phyloP scores from a whole-genome alignment of 2,797 vertebrate genomes.

The Hafferia zeledoni region DNA sequence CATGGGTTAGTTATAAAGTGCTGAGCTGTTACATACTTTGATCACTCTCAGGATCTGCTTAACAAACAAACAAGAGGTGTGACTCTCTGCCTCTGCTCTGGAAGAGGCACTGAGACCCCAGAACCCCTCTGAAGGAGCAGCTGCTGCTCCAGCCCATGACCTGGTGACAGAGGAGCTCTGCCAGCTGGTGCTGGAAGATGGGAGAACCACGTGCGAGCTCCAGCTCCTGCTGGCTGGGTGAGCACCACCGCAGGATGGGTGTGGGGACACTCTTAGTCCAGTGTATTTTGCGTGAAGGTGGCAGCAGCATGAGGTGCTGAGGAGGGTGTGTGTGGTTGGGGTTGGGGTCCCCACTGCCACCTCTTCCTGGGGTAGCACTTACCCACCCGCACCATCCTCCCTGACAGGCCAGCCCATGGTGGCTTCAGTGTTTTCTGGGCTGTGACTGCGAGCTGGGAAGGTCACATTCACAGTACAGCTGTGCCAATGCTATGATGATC shows the following conservation, averaged over 20 bases:
- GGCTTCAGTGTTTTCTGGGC: background rate
- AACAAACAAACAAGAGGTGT: background rate
- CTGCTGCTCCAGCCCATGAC: background rate
- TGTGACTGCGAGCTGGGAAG: background rate
- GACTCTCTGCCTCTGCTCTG: background rate
- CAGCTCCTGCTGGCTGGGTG: background rate
- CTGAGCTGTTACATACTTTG: background rate
- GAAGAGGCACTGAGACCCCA: background rate
- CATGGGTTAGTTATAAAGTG: background rate
- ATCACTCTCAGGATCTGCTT: background rate
- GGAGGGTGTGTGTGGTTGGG: background rate
- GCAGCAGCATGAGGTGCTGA: background rate
- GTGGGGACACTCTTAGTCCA: background rate
- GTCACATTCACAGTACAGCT: background rate
- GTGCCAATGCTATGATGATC: background rate
- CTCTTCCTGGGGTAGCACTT: background rate
- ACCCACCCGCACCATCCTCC: rapidly evolving
- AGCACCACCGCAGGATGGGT: background rate
- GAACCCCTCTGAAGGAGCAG: background rate
- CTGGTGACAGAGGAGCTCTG: background rate
- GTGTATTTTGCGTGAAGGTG: background rate
- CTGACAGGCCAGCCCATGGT: rapidly evolving
- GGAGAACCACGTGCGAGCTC: rapidly evolving
- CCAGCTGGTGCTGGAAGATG: background rate
- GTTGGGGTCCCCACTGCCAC: background rate